Conservation (phyloP, 1,140 invertebrate genomes). For the Apocrypta bakeri region DNA sequence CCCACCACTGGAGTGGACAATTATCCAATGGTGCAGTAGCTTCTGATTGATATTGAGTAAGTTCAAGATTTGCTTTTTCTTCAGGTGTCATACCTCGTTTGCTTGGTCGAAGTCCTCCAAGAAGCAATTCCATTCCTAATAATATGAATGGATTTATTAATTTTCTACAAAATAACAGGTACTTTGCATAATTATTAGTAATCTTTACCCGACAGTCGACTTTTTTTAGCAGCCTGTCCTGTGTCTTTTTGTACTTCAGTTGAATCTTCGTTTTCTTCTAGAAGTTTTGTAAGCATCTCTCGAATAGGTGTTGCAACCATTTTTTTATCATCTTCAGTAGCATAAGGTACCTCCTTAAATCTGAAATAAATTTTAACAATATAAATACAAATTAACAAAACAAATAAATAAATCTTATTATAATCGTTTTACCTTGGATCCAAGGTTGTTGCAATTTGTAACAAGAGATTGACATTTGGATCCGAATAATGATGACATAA, state of each 20-base stretch:
- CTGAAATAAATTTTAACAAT: conserved; percentile 52
- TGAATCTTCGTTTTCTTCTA: conserved; percentile 61
- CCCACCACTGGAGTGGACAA: conserved; percentile 76
- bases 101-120: conserved; percentile 67
- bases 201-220: conserved; percentile 67
- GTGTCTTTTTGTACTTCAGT: conserved; percentile 54
- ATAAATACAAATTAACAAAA: neutral
- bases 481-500: conserved; percentile 72
- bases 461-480: conserved; percentile 67
- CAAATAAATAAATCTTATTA: neutral
- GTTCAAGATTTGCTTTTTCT: conserved; percentile 73
- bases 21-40: conserved; percentile 71
- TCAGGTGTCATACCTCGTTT: conserved; percentile 69
- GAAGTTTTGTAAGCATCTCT: conserved; percentile 70
- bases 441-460: conserved; percentile 74
- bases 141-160: conserved; percentile 41
- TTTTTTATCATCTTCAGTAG: conserved; percentile 72
- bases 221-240: conserved; percentile 65
- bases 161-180: neutral
- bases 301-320: conserved; percentile 69
- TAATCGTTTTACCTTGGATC: conserved; percentile 71
- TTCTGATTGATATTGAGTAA: conserved; percentile 75
- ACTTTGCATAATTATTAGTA: neutral
- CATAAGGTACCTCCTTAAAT: conserved; percentile 74
- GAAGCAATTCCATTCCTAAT: conserved; percentile 72